Base-by-base conservation (phyloP, 1,140 invertebrate genomes). In the Zaprionus vittiger region DNA sequence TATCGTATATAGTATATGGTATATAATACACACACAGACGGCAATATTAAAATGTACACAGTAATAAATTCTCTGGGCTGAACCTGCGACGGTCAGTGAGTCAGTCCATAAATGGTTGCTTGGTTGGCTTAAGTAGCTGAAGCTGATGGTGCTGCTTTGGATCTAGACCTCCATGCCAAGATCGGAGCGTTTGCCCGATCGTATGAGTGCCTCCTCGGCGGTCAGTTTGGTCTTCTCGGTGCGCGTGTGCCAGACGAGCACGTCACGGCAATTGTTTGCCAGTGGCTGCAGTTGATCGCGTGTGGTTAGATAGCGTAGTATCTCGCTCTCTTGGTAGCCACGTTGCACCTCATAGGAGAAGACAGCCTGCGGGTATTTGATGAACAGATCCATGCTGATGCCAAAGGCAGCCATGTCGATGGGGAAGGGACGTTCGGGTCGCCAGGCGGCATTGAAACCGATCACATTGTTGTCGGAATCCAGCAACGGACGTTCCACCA, bases 341-440 rank as follows among this genome's bases (percentile, higher is more conserved):
- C 96, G 95, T 86, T 96, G 95, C 52, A 98, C 92, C 17, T 93
- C 91, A 79, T 96, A 96, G 2, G 96, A 96, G 93, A 99, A 99
- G 68, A 94, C 93, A 0, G 97, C 97, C 49, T 97, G 94, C 5
- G 96, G 95, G 91, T 96, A 95, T 2, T 96, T 94, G 3, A 97
- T 93, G 22, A 99, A 94, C 12, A 98, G 93, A 20, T 96, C 94
- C 2, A 99, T 92, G 93, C 98, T 98, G 14, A 99, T 96, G 15
- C 98, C 98, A 94, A 99, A 99, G 1, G 98, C 98, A 3, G 99
- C 99, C 99, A 99, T 99, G 89, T 99, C 99, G 28, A 99, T 96
- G 5, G 99, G 98, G 94, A 99, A 99, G 1, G 96, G 96, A 79
- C 99, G 94, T 70, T 98, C 95, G 0, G 97, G 96, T 79, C 97